Conservation (phyloP, 37 sponge, comb jelly and placozoan genomes). For the Haliclona indistincta region DNA sequence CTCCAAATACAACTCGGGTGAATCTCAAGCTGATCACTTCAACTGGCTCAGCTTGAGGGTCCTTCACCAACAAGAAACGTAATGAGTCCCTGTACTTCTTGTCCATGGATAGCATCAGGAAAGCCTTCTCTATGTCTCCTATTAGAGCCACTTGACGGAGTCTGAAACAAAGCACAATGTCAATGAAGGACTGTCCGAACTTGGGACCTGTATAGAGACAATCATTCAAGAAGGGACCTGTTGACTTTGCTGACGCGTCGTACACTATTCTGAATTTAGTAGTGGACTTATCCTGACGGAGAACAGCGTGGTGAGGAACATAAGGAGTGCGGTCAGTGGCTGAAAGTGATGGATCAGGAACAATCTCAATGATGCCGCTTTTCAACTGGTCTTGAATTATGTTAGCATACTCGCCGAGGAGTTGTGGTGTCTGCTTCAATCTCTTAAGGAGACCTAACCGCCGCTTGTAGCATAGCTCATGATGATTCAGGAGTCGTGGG, state of each 20-base stretch:
- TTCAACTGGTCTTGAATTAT: conserved; percentile 25
- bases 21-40: background rate
- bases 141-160: conserved; percentile 1
- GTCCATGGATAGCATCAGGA: conserved; percentile 7
- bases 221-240: background rate
- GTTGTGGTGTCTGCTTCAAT: conserved; percentile 12
- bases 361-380: conserved; percentile 7
- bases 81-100: background rate
- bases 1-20: conserved; percentile 15
- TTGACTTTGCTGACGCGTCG: conserved; percentile 12
- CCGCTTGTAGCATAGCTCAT: conserved; percentile 10
- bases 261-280: conserved; percentile 8
- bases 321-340: background rate
- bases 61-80: conserved; percentile 9
- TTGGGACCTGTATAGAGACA: background rate
- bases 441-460: conserved; percentile 11
- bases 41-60: background rate
- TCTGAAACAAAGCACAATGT: conserved; percentile 8
- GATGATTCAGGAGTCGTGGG: conserved; percentile 11
- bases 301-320: conserved; percentile 16
- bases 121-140: conserved; percentile 10
- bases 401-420: conserved; percentile 12
- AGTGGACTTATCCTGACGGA: conserved; percentile 9
- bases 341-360: background rate
- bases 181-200: conserved; percentile 4